phyloP scores from a whole-genome alignment of 2,113 vertebrate genomes.

The Gavialis gangeticus region DNA sequence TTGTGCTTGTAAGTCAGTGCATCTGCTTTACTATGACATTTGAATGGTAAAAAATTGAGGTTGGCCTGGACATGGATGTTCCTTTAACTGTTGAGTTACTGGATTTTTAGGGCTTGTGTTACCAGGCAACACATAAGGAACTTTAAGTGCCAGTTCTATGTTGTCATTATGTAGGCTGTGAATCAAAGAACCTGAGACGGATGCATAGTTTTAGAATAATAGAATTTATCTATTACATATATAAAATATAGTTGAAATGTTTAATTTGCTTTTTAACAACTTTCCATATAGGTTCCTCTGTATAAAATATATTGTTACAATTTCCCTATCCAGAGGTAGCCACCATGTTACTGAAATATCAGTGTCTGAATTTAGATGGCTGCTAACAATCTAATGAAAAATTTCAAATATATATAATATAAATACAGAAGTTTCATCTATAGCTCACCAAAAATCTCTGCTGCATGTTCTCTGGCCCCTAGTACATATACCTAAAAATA shows the following conservation, averaged over 20 bases:
- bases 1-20: neutral
- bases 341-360: neutral
- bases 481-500: neutral
- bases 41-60: neutral
- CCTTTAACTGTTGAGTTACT: neutral
- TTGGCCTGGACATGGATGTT: neutral
- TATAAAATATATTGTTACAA: neutral
- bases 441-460: neutral
- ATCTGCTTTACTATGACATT: neutral
- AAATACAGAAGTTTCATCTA: neutral
- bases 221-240: neutral
- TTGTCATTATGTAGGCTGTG: neutral
- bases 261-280: neutral
- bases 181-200: neutral
- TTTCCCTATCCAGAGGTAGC: neutral
- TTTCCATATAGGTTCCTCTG: neutral
- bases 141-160: neutral
- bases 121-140: neutral
- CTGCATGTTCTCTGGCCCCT: neutral
- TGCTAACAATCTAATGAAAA: neutral
- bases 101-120: neutral
- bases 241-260: neutral
- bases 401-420: neutral
- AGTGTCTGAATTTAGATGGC: neutral
- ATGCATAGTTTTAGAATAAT: neutral